phyloP scores from a whole-genome alignment of 2,113 vertebrate species.

The Nerophis lumbriciformis region DNA sequence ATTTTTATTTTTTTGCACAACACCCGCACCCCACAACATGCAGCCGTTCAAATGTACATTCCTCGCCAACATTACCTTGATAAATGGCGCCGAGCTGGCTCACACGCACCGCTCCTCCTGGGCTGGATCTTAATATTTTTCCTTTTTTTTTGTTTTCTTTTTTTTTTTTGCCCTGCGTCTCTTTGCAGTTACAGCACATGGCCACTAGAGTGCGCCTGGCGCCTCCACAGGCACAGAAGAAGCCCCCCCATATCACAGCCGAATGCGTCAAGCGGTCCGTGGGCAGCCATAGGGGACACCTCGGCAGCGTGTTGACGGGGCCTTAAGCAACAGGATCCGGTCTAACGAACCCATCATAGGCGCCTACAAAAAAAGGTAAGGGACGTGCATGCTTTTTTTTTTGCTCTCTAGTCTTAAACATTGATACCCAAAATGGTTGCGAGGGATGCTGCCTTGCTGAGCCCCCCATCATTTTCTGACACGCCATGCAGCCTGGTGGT shows the following conservation, averaged over 20 bases:
- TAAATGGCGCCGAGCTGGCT: conserved; percentile 21
- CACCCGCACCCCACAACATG: conserved; percentile 9
- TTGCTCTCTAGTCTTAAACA: conserved; percentile 22
- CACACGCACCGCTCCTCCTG: conserved; percentile 48
- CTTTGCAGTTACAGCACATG: conserved; percentile 30
- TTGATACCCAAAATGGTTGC: conserved; percentile 44
- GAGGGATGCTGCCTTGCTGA: conserved; percentile 38
- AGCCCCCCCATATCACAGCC: conserved; percentile 57
- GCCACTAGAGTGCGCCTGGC: conserved; percentile 50
- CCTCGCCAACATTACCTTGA: conserved; percentile 40
- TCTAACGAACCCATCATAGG: conserved; percentile 2
- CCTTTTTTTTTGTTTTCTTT: background rate
- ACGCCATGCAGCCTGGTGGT: conserved; percentile 21
- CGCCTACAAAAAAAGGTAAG: conserved; percentile 48
- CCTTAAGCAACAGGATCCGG: conserved; percentile 49
- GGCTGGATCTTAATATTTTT: conserved; percentile 25
- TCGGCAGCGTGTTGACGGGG: conserved; percentile 41
- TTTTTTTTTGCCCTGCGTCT: conserved; percentile 1
- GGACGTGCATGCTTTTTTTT: conserved; percentile 1
- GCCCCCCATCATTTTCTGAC: conserved; percentile 45
- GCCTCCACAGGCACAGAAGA: conserved; percentile 37
- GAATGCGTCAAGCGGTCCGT: conserved; percentile 68
- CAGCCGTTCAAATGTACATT: conserved; percentile 20
- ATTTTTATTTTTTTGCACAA: background rate
- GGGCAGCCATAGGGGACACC: conserved; percentile 53